Evolutionary conservation across 92 coral and sea anemone species (phyloP).

Genomic region (Bergia sp.): DNA sequence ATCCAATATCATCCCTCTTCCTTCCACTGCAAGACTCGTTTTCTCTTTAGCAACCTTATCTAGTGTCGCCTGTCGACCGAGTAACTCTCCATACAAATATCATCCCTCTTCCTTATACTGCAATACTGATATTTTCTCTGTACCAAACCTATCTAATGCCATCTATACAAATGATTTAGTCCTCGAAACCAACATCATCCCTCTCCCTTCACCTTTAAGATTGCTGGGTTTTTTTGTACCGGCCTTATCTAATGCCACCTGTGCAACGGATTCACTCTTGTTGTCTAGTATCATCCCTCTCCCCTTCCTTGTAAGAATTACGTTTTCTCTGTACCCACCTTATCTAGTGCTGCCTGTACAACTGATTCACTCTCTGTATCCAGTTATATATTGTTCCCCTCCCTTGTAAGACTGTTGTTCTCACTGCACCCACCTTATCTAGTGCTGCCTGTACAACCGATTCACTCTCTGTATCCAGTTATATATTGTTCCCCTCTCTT

Average conservation of each 20-base stretch:
- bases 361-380: slow-evolving; percentile 53
- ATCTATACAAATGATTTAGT: no score
- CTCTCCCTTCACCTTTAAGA: not conserved
- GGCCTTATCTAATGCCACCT: slow-evolving; percentile 51
- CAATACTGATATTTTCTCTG: no score
- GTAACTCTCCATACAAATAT: slow-evolving; percentile 53
- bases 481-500: no score
- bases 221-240: not conserved
- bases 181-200: no score
- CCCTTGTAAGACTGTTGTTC: not conserved
- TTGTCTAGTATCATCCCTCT: slow-evolving; percentile 11
- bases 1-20: no score
- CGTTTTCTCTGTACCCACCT: no score
- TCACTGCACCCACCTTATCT: slow-evolving; percentile 25
- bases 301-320: not conserved
- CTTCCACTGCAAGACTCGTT: not conserved
- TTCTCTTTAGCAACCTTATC: no score
- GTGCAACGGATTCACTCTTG: slow-evolving; percentile 55
- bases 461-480: slow-evolving; percentile 56
- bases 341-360: not conserved
- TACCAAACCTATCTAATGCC: not conserved
- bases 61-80: not conserved
- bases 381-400: not conserved
- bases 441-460: slow-evolving; percentile 55
- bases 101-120: no score